phyloP scores from a whole-genome alignment of 1,140 invertebrate genomes.

The Drosophila mojavensis region DNA sequence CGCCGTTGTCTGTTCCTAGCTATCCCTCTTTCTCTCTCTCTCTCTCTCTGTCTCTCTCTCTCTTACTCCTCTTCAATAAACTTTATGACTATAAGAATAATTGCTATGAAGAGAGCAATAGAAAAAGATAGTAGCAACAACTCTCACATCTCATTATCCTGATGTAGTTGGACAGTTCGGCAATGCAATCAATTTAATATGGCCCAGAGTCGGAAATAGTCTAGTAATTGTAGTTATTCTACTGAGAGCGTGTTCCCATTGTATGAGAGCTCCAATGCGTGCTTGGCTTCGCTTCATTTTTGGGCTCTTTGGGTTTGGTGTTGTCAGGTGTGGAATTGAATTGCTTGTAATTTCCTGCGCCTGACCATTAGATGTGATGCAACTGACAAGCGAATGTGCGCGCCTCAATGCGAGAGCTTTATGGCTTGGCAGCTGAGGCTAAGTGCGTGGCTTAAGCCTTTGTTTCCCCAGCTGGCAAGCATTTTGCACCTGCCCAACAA shows the following conservation, averaged over 20 bases:
- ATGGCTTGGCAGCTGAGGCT: slow-evolving; percentile 52
- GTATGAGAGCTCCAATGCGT: background rate
- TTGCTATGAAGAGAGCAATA: too few relatives aligned
- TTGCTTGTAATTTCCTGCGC: slow-evolving; percentile 70
- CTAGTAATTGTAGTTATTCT: background rate
- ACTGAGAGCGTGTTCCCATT: background rate
- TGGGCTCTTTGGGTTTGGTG: slow-evolving; percentile 31
- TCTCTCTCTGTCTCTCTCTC: background rate
- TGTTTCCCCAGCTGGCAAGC: slow-evolving; percentile 14
- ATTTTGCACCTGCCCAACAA: slow-evolving; percentile 58
- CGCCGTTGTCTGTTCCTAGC: too few relatives aligned
- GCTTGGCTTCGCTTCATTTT: slow-evolving; percentile 16
- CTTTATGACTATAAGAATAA: too few relatives aligned
- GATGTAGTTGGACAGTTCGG: background rate
- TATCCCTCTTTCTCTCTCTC: too few relatives aligned
- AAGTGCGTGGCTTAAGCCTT: slow-evolving; percentile 55
- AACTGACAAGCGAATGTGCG: slow-evolving; percentile 57
- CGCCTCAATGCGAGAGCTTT: slow-evolving; percentile 31
- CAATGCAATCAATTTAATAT: background rate
- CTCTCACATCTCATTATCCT: too few relatives aligned
- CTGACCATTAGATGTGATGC: slow-evolving; percentile 68
- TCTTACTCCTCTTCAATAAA: background rate
- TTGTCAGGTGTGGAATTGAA: slow-evolving; percentile 64
- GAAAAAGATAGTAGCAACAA: too few relatives aligned
- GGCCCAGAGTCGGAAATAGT: background rate